Conservation (phyloP, 2,888 invertebrate genomes). For the Strigamia maritima region DNA sequence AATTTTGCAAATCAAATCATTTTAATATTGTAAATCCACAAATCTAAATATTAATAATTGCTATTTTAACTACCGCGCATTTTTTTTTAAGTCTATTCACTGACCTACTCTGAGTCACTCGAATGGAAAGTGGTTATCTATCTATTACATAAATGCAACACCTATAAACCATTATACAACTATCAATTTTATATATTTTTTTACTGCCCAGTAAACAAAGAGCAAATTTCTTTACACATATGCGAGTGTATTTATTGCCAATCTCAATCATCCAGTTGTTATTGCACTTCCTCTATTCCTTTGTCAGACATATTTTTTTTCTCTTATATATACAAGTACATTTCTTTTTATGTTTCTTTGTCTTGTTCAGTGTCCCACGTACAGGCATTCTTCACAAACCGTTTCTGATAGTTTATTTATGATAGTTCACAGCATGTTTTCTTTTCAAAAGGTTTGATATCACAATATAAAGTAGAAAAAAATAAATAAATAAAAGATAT, state of each 20-base stretch:
- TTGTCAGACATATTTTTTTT: neutral
- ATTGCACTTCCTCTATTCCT: conserved; percentile 10
- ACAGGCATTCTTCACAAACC: neutral
- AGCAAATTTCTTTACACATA: neutral
- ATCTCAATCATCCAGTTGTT: conserved; percentile 15
- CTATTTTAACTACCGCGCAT: no score
- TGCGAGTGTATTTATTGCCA: conserved; percentile 1
- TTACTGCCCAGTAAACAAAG: neutral
- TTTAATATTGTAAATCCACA: neutral
- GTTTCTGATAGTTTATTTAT: conserved; percentile 5
- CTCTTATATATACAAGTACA: neutral
- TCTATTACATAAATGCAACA: neutral
- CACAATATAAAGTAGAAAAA: neutral
- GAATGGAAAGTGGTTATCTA: neutral
- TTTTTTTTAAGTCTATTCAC: no score
- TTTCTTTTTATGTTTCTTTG: conserved; percentile 1
- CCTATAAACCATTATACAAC: neutral
- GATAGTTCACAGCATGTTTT: neutral
- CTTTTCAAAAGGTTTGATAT: neutral
- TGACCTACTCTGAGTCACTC: neutral
- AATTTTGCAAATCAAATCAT: neutral
- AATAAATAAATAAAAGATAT: neutral
- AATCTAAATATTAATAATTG: no score
- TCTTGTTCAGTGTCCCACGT: conserved; percentile 10
- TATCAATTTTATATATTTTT: neutral